phyloP scores from a whole-genome alignment of 1,140 invertebrate genomes.

The Hydropsyche tenuis region DNA sequence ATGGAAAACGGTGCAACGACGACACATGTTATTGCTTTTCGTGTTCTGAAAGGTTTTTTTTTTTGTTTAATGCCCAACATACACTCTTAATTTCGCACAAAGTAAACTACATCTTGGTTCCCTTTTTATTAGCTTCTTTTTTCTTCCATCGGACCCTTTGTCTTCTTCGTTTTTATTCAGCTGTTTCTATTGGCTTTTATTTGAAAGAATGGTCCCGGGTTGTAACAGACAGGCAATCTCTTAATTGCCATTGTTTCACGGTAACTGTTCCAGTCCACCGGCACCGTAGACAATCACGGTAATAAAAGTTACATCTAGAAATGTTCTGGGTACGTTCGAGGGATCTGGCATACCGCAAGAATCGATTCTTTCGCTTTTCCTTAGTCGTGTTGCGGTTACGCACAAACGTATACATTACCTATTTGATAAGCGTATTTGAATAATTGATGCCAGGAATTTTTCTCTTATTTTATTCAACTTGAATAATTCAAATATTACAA shows the following conservation, averaged over 20 bases:
- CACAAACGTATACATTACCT: no score
- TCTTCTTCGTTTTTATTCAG: conserved; percentile 43
- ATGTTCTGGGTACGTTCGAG: conserved; percentile 16
- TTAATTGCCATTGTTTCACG: conserved; percentile 46
- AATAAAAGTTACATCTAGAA: conserved; percentile 42
- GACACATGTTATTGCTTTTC: conserved; percentile 23
- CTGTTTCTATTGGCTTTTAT: conserved; percentile 44
- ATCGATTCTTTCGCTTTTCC: conserved; percentile 25
- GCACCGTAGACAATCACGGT: conserved; percentile 41
- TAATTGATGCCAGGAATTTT: no score
- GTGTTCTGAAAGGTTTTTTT: conserved; percentile 18
- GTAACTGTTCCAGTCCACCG: conserved; percentile 36
- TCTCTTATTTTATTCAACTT: no score
- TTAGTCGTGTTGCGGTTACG: not conserved
- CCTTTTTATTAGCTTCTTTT: conserved; percentile 43
- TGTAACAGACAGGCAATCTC: conserved; percentile 44
- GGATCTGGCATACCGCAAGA: conserved; percentile 9
- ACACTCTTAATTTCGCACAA: conserved; percentile 44
- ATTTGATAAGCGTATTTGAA: no score
- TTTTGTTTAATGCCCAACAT: conserved; percentile 39
- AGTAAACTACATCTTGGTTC: conserved; percentile 42
- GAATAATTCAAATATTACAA: no score
- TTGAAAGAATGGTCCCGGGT: conserved; percentile 41
- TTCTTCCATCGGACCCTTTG: conserved; percentile 34
- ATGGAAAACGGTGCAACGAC: not conserved